Conservation (phyloP, 2,888 invertebrate genomes). For the Sphecodes monilicornis region DNA sequence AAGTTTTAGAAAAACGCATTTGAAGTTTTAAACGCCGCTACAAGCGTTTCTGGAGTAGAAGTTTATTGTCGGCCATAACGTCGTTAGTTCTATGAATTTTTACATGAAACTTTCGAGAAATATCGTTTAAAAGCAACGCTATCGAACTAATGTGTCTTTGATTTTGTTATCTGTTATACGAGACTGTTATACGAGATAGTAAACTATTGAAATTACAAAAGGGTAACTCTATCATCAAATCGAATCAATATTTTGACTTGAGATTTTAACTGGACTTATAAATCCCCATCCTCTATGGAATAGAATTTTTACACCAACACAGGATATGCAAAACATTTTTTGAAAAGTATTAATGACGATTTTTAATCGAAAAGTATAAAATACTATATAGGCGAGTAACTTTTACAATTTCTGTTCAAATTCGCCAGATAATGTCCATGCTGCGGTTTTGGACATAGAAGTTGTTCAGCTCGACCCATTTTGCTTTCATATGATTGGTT, state of each 20-base stretch:
- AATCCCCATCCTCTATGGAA: background rate
- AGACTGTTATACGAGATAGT: too few relatives aligned
- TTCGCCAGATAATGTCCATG: background rate
- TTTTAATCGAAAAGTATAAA: background rate
- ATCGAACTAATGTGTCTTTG: background rate
- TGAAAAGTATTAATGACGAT: background rate
- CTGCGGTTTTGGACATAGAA: background rate
- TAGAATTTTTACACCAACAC: background rate
- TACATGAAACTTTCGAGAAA: background rate
- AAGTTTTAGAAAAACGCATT: background rate
- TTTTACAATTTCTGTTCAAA: background rate
- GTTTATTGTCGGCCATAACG: conserved; percentile 1
- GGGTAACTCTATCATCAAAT: background rate
- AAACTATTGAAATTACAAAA: background rate
- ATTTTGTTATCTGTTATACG: background rate
- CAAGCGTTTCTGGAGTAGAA: background rate
- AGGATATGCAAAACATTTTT: background rate
- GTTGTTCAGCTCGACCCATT: background rate
- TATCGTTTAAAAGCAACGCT: background rate
- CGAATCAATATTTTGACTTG: background rate
- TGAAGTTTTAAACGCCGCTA: background rate
- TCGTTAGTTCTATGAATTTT: conserved; percentile 4
- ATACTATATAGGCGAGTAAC: background rate
- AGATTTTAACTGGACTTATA: background rate
- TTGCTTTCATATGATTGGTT: background rate